phyloP scores from a whole-genome alignment of 2,888 invertebrate species.

The Xiphydria camelus region DNA sequence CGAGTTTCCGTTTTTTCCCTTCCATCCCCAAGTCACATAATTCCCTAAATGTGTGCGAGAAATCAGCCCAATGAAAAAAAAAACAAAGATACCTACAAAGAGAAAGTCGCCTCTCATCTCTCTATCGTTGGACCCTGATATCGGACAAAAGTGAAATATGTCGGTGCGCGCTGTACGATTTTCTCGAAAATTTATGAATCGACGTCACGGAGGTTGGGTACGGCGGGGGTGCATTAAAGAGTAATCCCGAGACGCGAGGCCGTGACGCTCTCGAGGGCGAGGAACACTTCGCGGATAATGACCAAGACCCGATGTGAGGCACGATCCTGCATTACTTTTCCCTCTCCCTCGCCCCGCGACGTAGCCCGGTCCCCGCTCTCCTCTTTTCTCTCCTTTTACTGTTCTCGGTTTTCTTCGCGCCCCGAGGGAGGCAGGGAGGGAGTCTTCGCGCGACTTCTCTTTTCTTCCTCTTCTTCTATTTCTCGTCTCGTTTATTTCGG shows the following conservation, averaged over 20 bases:
- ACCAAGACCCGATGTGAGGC: slow-evolving; percentile 32
- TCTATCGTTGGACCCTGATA: no score
- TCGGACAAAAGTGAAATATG: no score
- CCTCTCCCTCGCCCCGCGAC: neutral
- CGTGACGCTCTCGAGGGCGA: slow-evolving; percentile 6
- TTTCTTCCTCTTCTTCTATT: neutral
- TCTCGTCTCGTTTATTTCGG: neutral
- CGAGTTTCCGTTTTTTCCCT: no score
- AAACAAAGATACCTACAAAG: no score
- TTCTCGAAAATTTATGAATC: neutral
- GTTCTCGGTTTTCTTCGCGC: neutral
- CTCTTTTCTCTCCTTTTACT: neutral
- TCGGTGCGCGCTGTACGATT: neutral
- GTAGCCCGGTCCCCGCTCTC: neutral
- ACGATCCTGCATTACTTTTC: slow-evolving; percentile 21
- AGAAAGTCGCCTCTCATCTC: no score
- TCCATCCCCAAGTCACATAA: no score
- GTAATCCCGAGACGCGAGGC: slow-evolving; percentile 26
- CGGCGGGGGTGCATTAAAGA: neutral
- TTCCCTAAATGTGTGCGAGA: no score
- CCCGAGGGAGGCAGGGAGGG: no score
- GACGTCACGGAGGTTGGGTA: neutral
- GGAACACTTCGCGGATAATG: slow-evolving; percentile 22
- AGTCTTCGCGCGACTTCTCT: no score
- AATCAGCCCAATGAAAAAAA: no score